Percentiles rank a stretch among this genome's conserved stretches.
Evolutionary conservation across 2,888 invertebrate genomes (phyloP).

Genomic region (Escarpia spicata): DNA sequence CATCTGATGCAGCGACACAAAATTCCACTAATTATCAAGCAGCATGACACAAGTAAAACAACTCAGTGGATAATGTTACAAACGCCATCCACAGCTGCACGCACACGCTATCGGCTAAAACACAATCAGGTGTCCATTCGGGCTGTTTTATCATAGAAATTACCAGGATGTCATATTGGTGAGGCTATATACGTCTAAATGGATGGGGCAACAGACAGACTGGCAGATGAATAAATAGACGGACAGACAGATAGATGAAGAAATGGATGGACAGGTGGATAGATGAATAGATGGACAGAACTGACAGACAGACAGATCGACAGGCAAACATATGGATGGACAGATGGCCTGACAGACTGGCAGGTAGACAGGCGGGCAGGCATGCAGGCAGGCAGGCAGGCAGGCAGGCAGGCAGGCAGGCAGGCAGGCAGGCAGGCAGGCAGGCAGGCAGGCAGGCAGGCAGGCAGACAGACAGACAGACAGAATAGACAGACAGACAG

Average conservation of each 20-base stretch:
- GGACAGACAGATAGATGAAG: neutral
- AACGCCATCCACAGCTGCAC: neutral
- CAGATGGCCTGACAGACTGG: neutral
- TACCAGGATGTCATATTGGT: too few relatives aligned
- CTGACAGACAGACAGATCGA: neutral
- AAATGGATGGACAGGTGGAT: neutral
- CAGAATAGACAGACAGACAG: too few relatives aligned
- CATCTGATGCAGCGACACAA: neutral
- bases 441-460: too few relatives aligned
- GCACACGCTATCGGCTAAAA: neutral
- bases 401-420: too few relatives aligned
- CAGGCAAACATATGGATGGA: neutral
- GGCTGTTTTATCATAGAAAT: neutral
- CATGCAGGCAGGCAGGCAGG: too few relatives aligned
- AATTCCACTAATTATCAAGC: constrained; percentile 6
- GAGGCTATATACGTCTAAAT: too few relatives aligned
- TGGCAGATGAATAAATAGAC: neutral
- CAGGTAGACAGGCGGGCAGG: neutral
- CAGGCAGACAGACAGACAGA: too few relatives aligned
- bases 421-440: too few relatives aligned
- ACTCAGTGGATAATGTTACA: neutral
- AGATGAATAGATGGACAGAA: neutral
- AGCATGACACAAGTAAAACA: neutral
- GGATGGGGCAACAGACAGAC: too few relatives aligned
- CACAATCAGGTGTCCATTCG: neutral